Evolutionary conservation across 2,888 invertebrate genomes (phyloP), one percentile per base, ranked within the genome.

Genomic region (Pterostichus madidus): DNA sequence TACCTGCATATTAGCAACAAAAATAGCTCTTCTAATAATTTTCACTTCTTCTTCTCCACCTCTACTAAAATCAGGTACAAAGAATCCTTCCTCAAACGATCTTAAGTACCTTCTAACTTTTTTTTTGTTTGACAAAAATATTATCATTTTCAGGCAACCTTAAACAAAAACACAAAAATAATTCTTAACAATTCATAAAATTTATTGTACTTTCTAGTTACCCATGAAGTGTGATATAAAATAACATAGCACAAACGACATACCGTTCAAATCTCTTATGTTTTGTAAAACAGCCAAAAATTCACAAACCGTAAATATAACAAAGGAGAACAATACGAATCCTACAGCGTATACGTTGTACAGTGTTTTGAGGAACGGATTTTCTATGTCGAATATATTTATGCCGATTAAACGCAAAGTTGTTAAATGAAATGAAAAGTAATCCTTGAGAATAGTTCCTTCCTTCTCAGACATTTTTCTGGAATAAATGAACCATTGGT

Each of bases 351-450:
- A 81, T n/a, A 81, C 24, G 75, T 82, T 76, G 68, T 82, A 76
- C 15, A 82, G 49, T 11, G 49, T 13, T 7, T 52, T 31, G 6
- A 61, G 44, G 31, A 61, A 46, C 3, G 82, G 82, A 77, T 82
- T 82, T 64, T 76, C 35, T 7, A 82, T 82, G 24, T 82, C 76
- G 15, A 64, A 76, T 8, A 82, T 82, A 44, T 82, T 82, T 46
- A 82, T 52, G 5, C 82, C 82, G 8, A 82, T 11, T n/a, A 76
- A 61, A 7, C 82, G 76, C 10, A 82, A 10, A n/a, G 49, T 32
- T 31, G 61, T 61, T 56, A 81, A 32, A 46, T 81, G 75, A 61
- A 75, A 76, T 59, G 81, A 56, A 49, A 81, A 81, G 59, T 82
- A 82, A 32, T 76, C 13, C 61, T 82, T 82, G 7, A 76, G 82